A percentile compares a stretch with the other conserved stretches of the same genome.
Evolutionary conservation across 2,888 invertebrate species (phyloP).

Genomic region (Drosophila multiciliata): DNA sequence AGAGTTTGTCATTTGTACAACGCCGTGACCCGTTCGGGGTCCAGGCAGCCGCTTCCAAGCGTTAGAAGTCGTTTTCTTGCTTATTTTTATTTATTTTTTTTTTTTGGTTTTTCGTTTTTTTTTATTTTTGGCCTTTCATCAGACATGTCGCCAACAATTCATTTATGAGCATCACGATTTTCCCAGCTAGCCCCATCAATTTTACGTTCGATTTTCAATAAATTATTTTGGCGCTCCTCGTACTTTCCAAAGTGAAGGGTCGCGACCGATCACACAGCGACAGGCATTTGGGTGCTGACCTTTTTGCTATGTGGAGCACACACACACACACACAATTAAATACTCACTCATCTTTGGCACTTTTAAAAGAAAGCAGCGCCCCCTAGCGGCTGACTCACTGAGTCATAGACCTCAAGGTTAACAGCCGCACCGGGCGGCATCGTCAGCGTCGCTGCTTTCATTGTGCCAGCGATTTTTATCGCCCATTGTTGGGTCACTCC

Average conservation of each 20-base stretch:
- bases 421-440: slow-evolving; percentile 63
- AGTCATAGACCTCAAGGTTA: slow-evolving; percentile 80
- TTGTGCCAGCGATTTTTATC: slow-evolving; percentile 68
- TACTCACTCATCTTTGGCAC: slow-evolving; percentile 48
- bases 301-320: slow-evolving; percentile 66
- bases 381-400: slow-evolving; percentile 49
- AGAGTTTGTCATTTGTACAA: slow-evolving; percentile 74
- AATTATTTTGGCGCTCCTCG: slow-evolving; percentile 63
- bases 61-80: slow-evolving; percentile 39
- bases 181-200: slow-evolving; percentile 55
- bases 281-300: slow-evolving; percentile 57
- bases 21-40: slow-evolving; percentile 62
- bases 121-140: slow-evolving; percentile 26
- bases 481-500: slow-evolving; percentile 52
- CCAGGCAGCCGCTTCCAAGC: slow-evolving; percentile 28
- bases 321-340: slow-evolving; percentile 22
- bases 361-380: slow-evolving; percentile 66
- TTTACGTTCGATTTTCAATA: slow-evolving; percentile 67
- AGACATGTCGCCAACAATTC: slow-evolving; percentile 79
- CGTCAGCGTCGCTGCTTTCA: slow-evolving; percentile 41
- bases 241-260: slow-evolving; percentile 80
- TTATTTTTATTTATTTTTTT: slow-evolving; percentile 35
- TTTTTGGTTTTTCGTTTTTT: slow-evolving; percentile 1
- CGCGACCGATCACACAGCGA: slow-evolving; percentile 34
- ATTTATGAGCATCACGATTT: slow-evolving; percentile 83